phyloP scores from a whole-genome alignment of 1,140 invertebrate species.

The Pachypsylla venusta region DNA sequence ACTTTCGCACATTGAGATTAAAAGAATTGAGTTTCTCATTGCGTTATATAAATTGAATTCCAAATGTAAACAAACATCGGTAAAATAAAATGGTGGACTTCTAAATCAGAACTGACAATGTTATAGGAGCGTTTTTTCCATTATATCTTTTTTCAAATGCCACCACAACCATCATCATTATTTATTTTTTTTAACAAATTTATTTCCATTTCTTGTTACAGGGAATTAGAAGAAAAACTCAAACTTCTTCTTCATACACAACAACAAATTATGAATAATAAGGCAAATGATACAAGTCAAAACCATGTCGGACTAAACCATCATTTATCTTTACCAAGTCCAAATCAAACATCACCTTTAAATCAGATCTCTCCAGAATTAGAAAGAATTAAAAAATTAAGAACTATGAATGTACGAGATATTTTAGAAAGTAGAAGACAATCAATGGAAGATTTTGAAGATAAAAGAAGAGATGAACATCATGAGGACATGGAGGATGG shows the following conservation, averaged over 20 bases:
- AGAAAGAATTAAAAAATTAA: neutral
- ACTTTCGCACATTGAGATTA: no score
- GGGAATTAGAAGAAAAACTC: slow-evolving; percentile 1
- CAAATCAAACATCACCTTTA: neutral
- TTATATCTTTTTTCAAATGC: no score
- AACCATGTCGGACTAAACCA: no score
- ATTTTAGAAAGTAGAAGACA: neutral
- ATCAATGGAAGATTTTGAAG: neutral
- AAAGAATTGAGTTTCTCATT: no score
- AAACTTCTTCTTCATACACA: neutral
- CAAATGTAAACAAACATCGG: no score
- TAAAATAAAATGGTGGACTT: no score
- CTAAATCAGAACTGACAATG: no score
- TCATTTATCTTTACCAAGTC: no score
- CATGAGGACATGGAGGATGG: neutral
- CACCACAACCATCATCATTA: no score
- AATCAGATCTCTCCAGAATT: neutral
- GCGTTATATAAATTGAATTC: no score
- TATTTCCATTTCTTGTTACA: slow-evolving; percentile 1
- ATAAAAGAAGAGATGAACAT: neutral
- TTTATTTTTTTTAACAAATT: no score
- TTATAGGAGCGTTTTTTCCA: no score
- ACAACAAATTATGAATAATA: neutral
- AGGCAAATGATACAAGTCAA: slow-evolving; percentile 2
- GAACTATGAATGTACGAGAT: slow-evolving; percentile 3